Conservation (phyloP, 2,113 vertebrate species). For the Eptatretus burgeri region DNA sequence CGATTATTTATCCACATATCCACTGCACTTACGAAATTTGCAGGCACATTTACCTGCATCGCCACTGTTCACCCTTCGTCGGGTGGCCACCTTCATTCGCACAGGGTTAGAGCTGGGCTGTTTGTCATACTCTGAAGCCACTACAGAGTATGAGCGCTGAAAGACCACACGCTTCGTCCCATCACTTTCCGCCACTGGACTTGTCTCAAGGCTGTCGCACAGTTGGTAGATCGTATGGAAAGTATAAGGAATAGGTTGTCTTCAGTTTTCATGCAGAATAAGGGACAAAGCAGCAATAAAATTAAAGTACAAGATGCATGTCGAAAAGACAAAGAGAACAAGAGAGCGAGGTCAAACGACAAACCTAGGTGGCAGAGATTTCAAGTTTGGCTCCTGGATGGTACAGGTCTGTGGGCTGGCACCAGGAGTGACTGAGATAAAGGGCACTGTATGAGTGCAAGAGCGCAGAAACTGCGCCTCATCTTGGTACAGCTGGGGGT, state of each 20-base stretch:
- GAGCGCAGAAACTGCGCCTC: conserved; percentile 92
- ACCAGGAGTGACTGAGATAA: conserved; percentile 71
- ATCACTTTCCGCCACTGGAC: conserved; percentile 83
- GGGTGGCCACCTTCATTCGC: conserved; percentile 67
- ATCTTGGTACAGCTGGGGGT: conserved; percentile 91
- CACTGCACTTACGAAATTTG: not conserved
- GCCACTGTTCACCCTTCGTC: conserved; percentile 78
- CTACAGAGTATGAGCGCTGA: conserved; percentile 85
- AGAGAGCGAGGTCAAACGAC: too few relatives aligned
- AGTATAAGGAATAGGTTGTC: too few relatives aligned
- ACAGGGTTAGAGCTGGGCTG: conserved; percentile 78
- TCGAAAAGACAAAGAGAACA: too few relatives aligned
- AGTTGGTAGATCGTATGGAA: too few relatives aligned
- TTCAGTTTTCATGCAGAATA: too few relatives aligned
- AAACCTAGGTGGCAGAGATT: conserved; percentile 2
- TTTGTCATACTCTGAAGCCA: conserved; percentile 92
- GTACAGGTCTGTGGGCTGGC: not conserved
- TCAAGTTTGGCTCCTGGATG: conserved; percentile 1
- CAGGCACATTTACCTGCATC: conserved; percentile 37
- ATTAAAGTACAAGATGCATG: too few relatives aligned
- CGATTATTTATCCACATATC: not conserved
- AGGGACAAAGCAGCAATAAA: too few relatives aligned
- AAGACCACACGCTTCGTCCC: conserved; percentile 82
- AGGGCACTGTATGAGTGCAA: conserved; percentile 75
- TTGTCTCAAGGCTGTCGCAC: conserved; percentile 55